Conservation (phyloP, 2,797 vertebrate species). For the Tragelaphus oryx region DNA sequence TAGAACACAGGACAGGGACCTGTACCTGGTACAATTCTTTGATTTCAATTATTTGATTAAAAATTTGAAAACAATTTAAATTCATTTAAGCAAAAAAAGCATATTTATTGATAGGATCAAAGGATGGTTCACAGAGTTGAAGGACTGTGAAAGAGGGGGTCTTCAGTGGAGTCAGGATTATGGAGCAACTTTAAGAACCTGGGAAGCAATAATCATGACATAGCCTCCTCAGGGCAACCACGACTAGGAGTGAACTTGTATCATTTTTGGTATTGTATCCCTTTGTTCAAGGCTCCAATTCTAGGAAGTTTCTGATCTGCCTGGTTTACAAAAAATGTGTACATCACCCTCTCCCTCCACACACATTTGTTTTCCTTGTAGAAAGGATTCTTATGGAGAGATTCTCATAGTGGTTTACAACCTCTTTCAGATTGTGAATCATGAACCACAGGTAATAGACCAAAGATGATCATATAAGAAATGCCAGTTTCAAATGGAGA, state of each 20-base stretch:
- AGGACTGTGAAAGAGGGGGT: neutral
- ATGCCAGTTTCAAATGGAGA: neutral
- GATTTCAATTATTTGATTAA: neutral
- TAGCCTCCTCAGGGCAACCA: neutral
- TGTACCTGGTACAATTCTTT: neutral
- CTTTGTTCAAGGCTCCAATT: slow-evolving; percentile 2
- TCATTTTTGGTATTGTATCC: neutral
- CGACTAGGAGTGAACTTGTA: neutral
- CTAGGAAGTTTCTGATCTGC: neutral
- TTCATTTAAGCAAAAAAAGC: neutral
- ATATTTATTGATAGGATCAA: neutral
- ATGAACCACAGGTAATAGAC: neutral
- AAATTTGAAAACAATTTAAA: neutral
- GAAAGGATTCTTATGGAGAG: neutral
- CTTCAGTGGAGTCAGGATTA: neutral
- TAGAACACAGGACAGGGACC: neutral
- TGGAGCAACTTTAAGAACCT: neutral
- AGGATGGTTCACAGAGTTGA: neutral
- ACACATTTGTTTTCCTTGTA: neutral
- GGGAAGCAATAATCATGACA: neutral
- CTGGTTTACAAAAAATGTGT: neutral
- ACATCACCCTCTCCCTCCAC: neutral
- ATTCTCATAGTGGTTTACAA: neutral
- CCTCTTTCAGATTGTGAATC: neutral
- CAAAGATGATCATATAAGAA: neutral